phyloP scores from a whole-genome alignment of 2,797 vertebrate genomes.

The Lithobates pipiens region DNA sequence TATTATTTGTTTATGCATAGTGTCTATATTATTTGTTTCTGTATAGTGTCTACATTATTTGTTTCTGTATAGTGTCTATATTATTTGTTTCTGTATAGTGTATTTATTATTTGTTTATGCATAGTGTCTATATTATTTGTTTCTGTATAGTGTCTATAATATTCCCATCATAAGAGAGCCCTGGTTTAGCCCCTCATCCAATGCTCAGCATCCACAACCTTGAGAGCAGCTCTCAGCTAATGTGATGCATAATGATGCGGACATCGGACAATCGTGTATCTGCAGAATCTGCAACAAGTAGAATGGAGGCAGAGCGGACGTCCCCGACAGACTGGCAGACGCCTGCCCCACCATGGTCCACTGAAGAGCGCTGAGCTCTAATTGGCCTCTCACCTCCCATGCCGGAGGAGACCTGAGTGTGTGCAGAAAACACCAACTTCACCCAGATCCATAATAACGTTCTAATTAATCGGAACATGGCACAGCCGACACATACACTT shows the following conservation, averaged over 20 bases:
- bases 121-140: too few species aligned
- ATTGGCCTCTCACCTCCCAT: constrained; percentile 8
- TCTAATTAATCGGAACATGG: too few species aligned
- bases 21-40: too few species aligned
- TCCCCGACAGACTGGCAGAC: constrained; percentile 45
- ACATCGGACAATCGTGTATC: background rate
- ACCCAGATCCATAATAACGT: background rate
- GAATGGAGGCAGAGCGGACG: constrained; percentile 16
- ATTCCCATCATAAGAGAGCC: too few species aligned
- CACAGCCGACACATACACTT: too few species aligned
- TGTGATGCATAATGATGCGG: constrained; percentile 14
- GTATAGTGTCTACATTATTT: too few species aligned
- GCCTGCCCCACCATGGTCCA: constrained; percentile 9
- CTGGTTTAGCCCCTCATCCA: background rate
- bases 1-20: too few species aligned
- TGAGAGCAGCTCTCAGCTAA: constrained; percentile 5
- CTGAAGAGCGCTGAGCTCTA: constrained; percentile 17
- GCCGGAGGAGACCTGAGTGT: background rate
- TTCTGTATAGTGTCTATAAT: too few species aligned
- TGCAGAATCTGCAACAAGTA: constrained; percentile 50
- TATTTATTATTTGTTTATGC: too few species aligned
- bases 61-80: too few species aligned
- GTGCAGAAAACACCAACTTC: background rate
- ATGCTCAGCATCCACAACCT: too few species aligned
- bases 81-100: too few species aligned